Conservation (phyloP, 2,113 vertebrate genomes). For the Triplophysa dalaica region DNA sequence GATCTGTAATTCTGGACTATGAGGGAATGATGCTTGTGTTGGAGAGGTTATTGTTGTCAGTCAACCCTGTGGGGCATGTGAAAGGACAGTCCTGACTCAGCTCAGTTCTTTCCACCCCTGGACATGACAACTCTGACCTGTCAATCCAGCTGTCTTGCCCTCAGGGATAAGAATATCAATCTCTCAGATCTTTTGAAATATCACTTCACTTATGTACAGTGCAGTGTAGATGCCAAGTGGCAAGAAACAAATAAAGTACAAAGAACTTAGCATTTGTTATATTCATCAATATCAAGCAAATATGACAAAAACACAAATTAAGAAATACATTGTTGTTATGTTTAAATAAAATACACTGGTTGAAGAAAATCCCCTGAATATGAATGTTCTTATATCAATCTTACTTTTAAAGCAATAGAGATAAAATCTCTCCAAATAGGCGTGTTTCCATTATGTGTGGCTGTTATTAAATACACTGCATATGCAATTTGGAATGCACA, state of each 20-base stretch:
- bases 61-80: conserved; percentile 40
- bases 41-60: conserved; percentile 23
- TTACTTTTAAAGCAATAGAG: too few relatives aligned
- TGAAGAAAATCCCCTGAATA: too few relatives aligned
- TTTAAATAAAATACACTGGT: too few relatives aligned
- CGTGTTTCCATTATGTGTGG: neutral
- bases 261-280: too few relatives aligned
- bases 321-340: too few relatives aligned
- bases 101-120: conserved; percentile 28
- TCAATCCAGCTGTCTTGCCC: conserved; percentile 36
- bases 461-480: neutral
- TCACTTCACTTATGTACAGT: conserved; percentile 24
- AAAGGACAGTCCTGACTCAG: conserved; percentile 36
- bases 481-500: neutral
- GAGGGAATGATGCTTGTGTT: conserved; percentile 41
- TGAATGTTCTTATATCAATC: too few relatives aligned
- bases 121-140: conserved; percentile 31
- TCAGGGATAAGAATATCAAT: conserved; percentile 32
- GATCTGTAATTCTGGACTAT: neutral
- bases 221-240: neutral
- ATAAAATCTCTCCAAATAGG: too few relatives aligned
- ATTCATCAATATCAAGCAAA: too few relatives aligned
- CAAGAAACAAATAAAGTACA: neutral
- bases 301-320: too few relatives aligned
- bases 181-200: conserved; percentile 16